Base-by-base conservation (phyloP, 2,113 vertebrate species). In the Syngnathus floridae region DNA sequence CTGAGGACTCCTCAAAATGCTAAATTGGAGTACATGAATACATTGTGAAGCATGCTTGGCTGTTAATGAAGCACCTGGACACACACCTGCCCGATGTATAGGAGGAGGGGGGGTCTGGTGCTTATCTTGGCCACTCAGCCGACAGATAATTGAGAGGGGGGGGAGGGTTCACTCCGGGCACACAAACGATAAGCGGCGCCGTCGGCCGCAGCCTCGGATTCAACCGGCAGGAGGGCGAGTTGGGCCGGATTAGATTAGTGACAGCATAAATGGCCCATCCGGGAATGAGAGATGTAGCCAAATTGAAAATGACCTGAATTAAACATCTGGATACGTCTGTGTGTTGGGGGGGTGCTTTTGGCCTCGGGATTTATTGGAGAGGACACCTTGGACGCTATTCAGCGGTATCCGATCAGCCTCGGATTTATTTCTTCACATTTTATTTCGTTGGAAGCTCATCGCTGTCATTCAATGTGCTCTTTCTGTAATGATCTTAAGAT, bases 221-320 rank as follows among this genome's bases (percentile, higher is more conserved):
- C 21, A 74, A 36, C 62, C 63, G 61, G 71, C 70, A 70, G 61
- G 31, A 69, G 51, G 54, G 73, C 22, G 3, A 61, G 67, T 71
- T 37, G 41, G 64, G 78, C 76, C 84, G 79, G 73, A 84, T 82
- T 83, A 79, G 72, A 84, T 87, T 87, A 80, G 76, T 59, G 70
- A 41, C 75, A 77, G 82, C 81, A 78, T 75, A 86, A 86, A 86
- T 76, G 67, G 73, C 63, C 58, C 59, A 66, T 62, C 62, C 67
- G 35, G 49, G 59, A 16, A 70, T 75, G 72, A 60, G 51, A 70
- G 55, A 76, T 71, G 68, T 65, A 71, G 72, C 75, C 75, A 84
- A 81, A 86, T 76, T 73, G 77, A 81, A 80, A 82, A 76, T 63
- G 66, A 73, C 55, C 73, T 74, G 56, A 81, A 78, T 82, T 73